Conservation (phyloP, 2,888 invertebrate genomes). For the Phalangium opilio region DNA sequence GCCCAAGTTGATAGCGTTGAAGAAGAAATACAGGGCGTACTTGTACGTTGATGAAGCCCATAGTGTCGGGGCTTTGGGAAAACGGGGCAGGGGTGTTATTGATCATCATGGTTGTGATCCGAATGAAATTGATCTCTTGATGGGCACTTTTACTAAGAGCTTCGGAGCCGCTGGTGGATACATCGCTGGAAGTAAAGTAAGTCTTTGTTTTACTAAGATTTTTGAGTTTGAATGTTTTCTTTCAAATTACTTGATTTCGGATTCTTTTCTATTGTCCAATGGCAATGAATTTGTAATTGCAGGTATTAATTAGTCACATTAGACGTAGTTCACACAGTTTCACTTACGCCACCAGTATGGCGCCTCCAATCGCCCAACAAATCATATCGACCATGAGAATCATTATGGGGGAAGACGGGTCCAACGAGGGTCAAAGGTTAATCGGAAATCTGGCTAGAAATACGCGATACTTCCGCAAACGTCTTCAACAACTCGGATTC, state of each 20-base stretch:
- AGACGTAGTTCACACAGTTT: slow-evolving; percentile 65
- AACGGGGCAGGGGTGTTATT: slow-evolving; percentile 35
- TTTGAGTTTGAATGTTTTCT: no score
- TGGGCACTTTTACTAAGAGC: slow-evolving; percentile 41
- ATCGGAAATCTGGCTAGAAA: slow-evolving; percentile 33
- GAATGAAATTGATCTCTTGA: slow-evolving; percentile 37
- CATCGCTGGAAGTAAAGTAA: slow-evolving; percentile 35
- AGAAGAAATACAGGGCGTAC: slow-evolving; percentile 39
- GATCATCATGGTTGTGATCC: slow-evolving; percentile 38
- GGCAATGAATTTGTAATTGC: slow-evolving; percentile 24
- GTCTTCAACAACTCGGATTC: slow-evolving; percentile 37
- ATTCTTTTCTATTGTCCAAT: not conserved
- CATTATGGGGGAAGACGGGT: slow-evolving; percentile 67
- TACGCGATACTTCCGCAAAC: slow-evolving; percentile 33
- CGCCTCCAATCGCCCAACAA: slow-evolving; percentile 79
- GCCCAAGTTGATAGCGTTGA: slow-evolving; percentile 35
- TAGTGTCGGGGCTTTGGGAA: slow-evolving; percentile 38
- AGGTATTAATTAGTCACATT: slow-evolving; percentile 63
- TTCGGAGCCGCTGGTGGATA: slow-evolving; percentile 39
- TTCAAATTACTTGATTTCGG: no score
- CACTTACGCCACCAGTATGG: slow-evolving; percentile 70
- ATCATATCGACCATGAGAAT: slow-evolving; percentile 72
- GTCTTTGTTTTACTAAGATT: no score
- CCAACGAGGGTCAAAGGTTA: slow-evolving; percentile 39
- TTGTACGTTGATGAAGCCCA: slow-evolving; percentile 40